These are phyloP conservation scores for Ascidia mentula DNA, from an alignment of 23 tunicate species.

Conservation along the genomic window DNA sequence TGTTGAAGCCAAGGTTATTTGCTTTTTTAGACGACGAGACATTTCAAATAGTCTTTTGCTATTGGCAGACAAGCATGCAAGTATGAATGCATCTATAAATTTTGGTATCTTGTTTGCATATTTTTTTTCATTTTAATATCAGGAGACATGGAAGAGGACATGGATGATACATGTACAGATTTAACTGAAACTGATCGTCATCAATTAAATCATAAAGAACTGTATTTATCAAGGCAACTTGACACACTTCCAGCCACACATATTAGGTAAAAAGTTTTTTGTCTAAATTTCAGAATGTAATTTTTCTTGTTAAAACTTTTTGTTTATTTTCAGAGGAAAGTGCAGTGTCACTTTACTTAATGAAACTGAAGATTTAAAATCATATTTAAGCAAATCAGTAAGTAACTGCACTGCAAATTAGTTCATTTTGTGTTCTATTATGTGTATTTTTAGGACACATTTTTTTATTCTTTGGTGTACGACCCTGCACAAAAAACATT, in stretches of 20 bases:
- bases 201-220: slow-evolving; percentile 92
- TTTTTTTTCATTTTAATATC: neutral
- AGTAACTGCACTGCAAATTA: neutral
- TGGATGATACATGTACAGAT: slow-evolving; percentile 83
- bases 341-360: slow-evolving; percentile 92
- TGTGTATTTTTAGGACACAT: slow-evolving; percentile 47
- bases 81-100: too few relatives aligned
- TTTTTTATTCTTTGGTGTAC: slow-evolving; percentile 92
- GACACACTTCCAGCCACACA: slow-evolving; percentile 91
- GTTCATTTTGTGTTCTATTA: neutral
- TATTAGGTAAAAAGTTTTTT: slow-evolving; percentile 42
- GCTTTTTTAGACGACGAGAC: slow-evolving; percentile 92
- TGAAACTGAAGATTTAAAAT: slow-evolving; percentile 92
- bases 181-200: slow-evolving; percentile 75
- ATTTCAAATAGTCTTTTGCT: slow-evolving; percentile 75
- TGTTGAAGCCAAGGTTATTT: slow-evolving; percentile 98
- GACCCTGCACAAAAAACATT: slow-evolving; percentile 98
- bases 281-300: neutral
- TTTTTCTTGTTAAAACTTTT: neutral
- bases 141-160: slow-evolving; percentile 96
- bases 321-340: slow-evolving; percentile 66
- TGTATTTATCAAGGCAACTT: slow-evolving; percentile 83
- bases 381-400: slow-evolving; percentile 76
- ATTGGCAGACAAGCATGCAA: slow-evolving; percentile 98
- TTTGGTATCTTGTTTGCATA: neutral